Base-by-base conservation (phyloP, 2,888 invertebrate species). In the Miltochrista miniata region DNA sequence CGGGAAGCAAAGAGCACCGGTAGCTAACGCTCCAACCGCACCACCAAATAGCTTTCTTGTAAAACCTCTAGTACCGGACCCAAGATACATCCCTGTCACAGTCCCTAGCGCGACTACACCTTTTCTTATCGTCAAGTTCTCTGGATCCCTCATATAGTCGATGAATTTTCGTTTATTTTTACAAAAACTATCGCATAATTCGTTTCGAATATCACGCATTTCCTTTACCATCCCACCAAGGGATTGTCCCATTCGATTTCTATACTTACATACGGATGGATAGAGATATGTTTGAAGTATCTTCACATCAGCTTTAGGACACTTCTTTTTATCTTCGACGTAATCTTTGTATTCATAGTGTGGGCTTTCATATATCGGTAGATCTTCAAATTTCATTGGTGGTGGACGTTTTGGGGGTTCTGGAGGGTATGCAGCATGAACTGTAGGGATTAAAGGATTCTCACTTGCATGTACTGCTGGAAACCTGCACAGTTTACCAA, bases 311-410 rank as follows among this genome's bases (percentile, higher is more conserved):
- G 58, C 43, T 0, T 73, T 72, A 0, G 81, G 75, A 33, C 84
- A 84, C 51, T 66, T 77, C 0, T 62, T 43, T 40, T 68, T 55
- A 0, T 72, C 66, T 40, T 59, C 75, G 0, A 68, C 0, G 4
- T 76, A 75, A 0, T 83, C 74, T 49, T 85, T 83, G 53, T 86
- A 87, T 1, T 81, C 78, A 9, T 64, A 61, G 46, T 87, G 85
- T 0, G 85, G 87, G 1, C 71, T 64, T 41, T 70, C 49, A 63
- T 88, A 86, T 0, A 87, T 13, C 0, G 87, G 82, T 0, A 90
- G 56, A 2, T 89, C 87, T 48, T 70, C 74, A 45, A 79, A 85
- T 50, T 72, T 85, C 85, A 87, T 87, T 2, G 70, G 69, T 0
- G 85, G 81, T 0, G 87, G 87, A 45, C 56, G 79, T 33, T 68